phyloP scores from a whole-genome alignment of 2,888 invertebrate genomes.

The Chrysolina haemoptera region DNA sequence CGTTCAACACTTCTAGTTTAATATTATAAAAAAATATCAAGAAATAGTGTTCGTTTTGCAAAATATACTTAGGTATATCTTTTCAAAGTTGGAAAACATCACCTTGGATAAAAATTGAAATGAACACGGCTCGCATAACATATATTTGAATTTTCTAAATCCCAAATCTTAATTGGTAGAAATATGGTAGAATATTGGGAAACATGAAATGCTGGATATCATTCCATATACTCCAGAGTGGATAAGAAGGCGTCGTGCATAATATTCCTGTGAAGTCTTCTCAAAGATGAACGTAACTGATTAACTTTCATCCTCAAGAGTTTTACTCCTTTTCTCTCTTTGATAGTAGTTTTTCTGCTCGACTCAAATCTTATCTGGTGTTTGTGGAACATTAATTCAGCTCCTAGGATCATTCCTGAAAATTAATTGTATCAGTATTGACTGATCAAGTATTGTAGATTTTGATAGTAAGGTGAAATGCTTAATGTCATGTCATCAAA shows the following conservation, averaged over 20 bases:
- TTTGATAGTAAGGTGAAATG: too few species aligned
- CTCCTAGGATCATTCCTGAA: constrained; percentile 55
- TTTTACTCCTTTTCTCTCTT: constrained; percentile 40
- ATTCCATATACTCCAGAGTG: constrained; percentile 62
- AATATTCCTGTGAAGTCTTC: constrained; percentile 53
- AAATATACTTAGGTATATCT: too few species aligned
- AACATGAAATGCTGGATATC: constrained; percentile 6
- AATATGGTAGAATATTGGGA: too few species aligned
- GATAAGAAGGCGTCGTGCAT: constrained; percentile 61
- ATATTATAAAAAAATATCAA: too few species aligned
- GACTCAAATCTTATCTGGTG: constrained; percentile 46
- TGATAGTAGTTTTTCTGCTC: constrained; percentile 36
- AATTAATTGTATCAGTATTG: not conserved
- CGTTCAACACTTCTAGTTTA: too few species aligned
- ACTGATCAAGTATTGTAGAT: not conserved
- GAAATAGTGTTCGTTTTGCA: too few species aligned
- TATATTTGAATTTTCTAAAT: too few species aligned
- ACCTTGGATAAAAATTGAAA: too few species aligned
- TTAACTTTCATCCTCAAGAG: constrained; percentile 41
- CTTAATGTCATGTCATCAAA: too few species aligned
- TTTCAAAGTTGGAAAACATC: too few species aligned
- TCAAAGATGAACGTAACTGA: constrained; percentile 37
- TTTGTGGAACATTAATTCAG: constrained; percentile 55
- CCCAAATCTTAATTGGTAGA: too few species aligned
- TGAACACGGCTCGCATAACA: too few species aligned